These are phyloP conservation scores for Lepeophtheirus nordmannii DNA, from an alignment of 2,888 invertebrate species.

Conservation along the genomic window DNA sequence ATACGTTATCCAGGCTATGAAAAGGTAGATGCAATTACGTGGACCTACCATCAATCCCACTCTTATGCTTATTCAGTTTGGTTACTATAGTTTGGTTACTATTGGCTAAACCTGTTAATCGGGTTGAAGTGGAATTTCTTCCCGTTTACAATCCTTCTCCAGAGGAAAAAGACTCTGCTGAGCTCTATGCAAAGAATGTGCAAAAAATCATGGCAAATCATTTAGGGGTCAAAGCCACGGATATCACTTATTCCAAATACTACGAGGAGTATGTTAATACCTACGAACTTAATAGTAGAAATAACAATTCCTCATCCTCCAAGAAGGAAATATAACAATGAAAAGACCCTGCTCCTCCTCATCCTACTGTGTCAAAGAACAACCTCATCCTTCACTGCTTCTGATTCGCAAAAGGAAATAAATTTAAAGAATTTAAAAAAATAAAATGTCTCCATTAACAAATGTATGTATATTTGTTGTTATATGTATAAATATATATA, in stretches of 20 bases:
- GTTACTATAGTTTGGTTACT: slow-evolving; percentile 19
- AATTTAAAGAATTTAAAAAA: too few species aligned
- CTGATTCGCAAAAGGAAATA: too few species aligned
- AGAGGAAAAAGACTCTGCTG: slow-evolving; percentile 68
- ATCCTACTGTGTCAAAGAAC: too few species aligned
- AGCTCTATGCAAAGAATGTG: slow-evolving; percentile 75
- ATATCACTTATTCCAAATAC: neutral
- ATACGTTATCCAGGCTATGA: slow-evolving; percentile 63
- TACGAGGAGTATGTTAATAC: slow-evolving; percentile 11
- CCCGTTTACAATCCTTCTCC: slow-evolving; percentile 77
- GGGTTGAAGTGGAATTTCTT: slow-evolving; percentile 55
- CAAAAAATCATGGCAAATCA: slow-evolving; percentile 55
- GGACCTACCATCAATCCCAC: slow-evolving; percentile 59
- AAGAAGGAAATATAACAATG: too few species aligned
- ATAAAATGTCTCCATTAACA: too few species aligned
- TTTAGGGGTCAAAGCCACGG: neutral
- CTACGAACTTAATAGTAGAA: neutral
- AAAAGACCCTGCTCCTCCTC: too few species aligned
- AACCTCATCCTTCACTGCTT: too few species aligned
- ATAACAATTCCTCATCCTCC: neutral
- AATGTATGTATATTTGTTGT: too few species aligned
- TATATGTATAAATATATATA: too few species aligned
- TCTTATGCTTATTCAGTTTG: slow-evolving; percentile 17
- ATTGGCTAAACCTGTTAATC: slow-evolving; percentile 11
- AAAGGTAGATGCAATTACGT: slow-evolving; percentile 68